phyloP scores from a whole-genome alignment of 2,113 vertebrate genomes.

The Lepisosteus osseus region DNA sequence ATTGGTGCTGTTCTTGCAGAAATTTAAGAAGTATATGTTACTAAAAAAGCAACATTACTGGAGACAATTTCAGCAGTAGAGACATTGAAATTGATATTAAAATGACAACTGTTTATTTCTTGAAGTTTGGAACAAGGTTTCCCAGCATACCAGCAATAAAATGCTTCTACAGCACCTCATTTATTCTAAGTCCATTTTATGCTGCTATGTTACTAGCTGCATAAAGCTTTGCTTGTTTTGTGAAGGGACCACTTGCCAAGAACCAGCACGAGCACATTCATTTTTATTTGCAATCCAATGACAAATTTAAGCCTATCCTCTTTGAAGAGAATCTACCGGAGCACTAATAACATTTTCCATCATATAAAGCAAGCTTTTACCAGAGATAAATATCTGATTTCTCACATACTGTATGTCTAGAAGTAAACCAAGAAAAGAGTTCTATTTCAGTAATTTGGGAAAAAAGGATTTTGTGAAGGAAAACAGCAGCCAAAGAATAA shows the following conservation, averaged over 20 bases:
- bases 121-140: neutral
- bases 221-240: neutral
- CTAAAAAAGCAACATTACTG: too few relatives aligned
- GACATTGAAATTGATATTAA: too few relatives aligned
- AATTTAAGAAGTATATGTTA: too few relatives aligned
- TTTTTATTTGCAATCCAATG: slow-evolving; percentile 3
- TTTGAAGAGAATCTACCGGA: neutral
- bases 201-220: neutral
- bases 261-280: neutral
- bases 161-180: neutral
- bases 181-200: neutral
- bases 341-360: neutral
- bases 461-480: too few relatives aligned
- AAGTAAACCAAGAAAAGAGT: neutral
- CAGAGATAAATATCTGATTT: neutral
- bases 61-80: too few relatives aligned
- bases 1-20: too few relatives aligned
- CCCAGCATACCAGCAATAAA: neutral
- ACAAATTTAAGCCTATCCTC: slow-evolving; percentile 3
- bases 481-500: too few relatives aligned
- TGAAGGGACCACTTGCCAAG: neutral
- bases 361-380: neutral
- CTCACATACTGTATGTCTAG: neutral
- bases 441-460: neutral
- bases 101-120: too few relatives aligned